Percentiles rank a stretch among this genome's conserved stretches.
These are phyloP conservation scores for Eumacrocentrus americanus DNA, from an alignment of 2,888 invertebrate species.

Conservation along the genomic window DNA sequence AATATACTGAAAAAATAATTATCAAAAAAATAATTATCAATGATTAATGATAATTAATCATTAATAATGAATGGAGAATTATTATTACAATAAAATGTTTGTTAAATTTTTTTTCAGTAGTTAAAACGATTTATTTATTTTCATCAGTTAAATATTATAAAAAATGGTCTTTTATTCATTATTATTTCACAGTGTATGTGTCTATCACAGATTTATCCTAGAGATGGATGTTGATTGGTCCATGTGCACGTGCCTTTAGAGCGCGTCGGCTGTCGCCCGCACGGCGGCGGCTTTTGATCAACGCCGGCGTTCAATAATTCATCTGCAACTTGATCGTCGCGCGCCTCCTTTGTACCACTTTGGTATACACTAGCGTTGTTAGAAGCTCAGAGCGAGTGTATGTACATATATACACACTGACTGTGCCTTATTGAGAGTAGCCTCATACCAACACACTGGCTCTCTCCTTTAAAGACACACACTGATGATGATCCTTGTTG, in stretches of 20 bases:
- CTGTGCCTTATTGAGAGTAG: constrained; percentile 33
- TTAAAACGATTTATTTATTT: not conserved
- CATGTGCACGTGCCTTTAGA: constrained; percentile 36
- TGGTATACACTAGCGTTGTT: constrained; percentile 30
- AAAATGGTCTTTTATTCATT: not conserved
- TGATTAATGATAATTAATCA: too few species aligned
- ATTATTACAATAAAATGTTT: too few species aligned
- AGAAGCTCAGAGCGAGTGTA: constrained; percentile 12
- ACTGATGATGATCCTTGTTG: constrained; percentile 7
- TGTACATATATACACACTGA: constrained; percentile 13
- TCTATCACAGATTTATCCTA: not conserved
- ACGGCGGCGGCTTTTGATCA: constrained; percentile 51
- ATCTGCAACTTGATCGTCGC: constrained; percentile 49
- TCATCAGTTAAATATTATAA: not conserved
- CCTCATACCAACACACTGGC: too few species aligned
- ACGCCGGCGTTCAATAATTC: constrained; percentile 51
- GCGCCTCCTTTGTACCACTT: constrained; percentile 34
- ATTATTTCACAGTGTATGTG: too few species aligned
- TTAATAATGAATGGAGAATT: too few species aligned
- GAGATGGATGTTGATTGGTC: constrained; percentile 13
- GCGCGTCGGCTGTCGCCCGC: constrained; percentile 37
- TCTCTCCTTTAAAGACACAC: not conserved
- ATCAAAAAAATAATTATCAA: too few species aligned
- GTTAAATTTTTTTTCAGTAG: not conserved
- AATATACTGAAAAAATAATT: too few species aligned